These are phyloP conservation scores for Onychomys arenicola DNA, from an alignment of 2,797 vertebrate genomes.

Conservation along the genomic window DNA sequence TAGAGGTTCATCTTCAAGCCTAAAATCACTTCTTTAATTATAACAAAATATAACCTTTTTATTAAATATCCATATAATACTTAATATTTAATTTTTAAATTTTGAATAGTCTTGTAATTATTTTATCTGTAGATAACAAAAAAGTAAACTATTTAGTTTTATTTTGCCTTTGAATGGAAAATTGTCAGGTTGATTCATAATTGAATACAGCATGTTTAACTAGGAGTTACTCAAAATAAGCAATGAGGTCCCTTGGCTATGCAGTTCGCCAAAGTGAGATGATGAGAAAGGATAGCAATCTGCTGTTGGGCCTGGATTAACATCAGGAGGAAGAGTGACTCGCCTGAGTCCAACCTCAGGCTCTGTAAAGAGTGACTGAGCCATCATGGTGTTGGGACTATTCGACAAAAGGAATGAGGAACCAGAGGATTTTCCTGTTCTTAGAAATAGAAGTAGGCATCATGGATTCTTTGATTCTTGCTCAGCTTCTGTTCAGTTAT, in stretches of 20 bases:
- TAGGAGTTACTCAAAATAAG: slow-evolving; percentile 54
- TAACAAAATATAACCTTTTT: neutral
- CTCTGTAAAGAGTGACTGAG: neutral
- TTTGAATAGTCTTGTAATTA: neutral
- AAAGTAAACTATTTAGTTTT: neutral
- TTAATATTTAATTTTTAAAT: slow-evolving; percentile 28
- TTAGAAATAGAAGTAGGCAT: neutral
- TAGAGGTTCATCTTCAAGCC: neutral
- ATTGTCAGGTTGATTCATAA: neutral
- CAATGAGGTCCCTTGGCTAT: neutral
- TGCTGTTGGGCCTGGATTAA: neutral
- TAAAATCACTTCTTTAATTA: slow-evolving; percentile 9
- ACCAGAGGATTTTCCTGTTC: neutral
- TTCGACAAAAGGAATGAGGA: neutral
- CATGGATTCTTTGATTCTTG: neutral
- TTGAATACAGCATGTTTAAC: slow-evolving; percentile 14
- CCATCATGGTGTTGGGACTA: neutral
- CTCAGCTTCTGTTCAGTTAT: neutral
- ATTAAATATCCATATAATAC: neutral
- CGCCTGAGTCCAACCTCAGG: neutral
- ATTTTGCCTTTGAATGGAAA: slow-evolving; percentile 19
- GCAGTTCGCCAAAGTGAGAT: neutral
- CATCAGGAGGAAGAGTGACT: neutral
- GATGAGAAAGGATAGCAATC: slow-evolving; percentile 20
- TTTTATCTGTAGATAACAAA: neutral